Evolutionary conservation across 2,888 invertebrate species (phyloP).

Genomic region (Eristalis arbustorum): DNA sequence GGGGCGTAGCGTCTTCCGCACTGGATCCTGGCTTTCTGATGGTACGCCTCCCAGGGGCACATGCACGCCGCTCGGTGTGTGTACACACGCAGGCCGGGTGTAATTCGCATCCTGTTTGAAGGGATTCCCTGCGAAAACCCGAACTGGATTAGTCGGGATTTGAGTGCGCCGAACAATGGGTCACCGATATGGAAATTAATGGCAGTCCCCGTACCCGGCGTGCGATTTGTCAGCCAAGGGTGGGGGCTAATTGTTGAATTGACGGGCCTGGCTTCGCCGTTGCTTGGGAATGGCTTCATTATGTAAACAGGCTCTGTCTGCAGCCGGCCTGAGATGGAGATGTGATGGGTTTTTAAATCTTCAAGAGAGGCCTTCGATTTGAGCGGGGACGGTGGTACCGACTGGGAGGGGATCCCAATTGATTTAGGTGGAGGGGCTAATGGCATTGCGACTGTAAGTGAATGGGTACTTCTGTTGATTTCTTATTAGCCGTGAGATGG

Average conservation of each 20-base stretch:
- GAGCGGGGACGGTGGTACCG: neutral
- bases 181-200: constrained; percentile 67
- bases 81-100: neutral
- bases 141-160: constrained; percentile 60
- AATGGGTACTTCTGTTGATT: neutral
- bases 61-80: constrained; percentile 11
- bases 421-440: neutral
- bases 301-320: constrained; percentile 58
- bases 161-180: constrained; percentile 58
- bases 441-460: neutral
- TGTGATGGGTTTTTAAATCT: neutral
- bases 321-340: neutral
- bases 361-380: neutral
- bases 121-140: constrained; percentile 24
- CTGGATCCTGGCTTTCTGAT: neutral
- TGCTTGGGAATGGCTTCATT: constrained; percentile 62
- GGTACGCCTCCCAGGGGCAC: neutral
- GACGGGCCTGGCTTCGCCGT: constrained; percentile 42
- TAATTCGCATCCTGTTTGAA: neutral
- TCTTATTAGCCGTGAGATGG: neutral
- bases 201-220: constrained; percentile 17
- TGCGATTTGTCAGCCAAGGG: constrained; percentile 15
- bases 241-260: constrained; percentile 61
- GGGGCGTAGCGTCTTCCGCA: constrained; percentile 7
- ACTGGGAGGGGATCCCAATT: neutral